Percentiles rank a stretch among this genome's conserved stretches.
Evolutionary conservation across 2,113 vertebrate genomes (phyloP).

Genomic region (Peromyscus leucopus): DNA sequence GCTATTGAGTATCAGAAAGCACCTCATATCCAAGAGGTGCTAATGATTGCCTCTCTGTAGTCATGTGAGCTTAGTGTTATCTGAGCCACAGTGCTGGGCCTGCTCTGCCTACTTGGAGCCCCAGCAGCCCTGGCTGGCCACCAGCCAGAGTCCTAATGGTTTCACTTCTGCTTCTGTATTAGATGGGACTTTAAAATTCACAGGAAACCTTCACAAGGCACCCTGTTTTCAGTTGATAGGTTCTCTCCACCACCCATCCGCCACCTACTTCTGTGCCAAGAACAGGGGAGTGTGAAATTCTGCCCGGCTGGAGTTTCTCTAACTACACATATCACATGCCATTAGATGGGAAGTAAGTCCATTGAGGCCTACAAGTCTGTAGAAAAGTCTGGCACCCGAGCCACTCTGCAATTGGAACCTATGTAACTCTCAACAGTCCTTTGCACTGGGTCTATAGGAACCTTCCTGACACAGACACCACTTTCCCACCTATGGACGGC

Average conservation of each 20-base stretch:
- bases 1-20: background rate
- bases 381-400: slow-evolving; percentile 59
- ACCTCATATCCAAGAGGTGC: slow-evolving; percentile 22
- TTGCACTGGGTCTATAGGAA: background rate
- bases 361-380: slow-evolving; percentile 57
- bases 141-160: slow-evolving; percentile 36
- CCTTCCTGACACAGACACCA: background rate
- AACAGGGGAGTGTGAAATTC: slow-evolving; percentile 73
- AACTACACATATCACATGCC: slow-evolving; percentile 75
- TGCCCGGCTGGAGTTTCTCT: slow-evolving; percentile 73
- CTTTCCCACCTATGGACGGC: background rate
- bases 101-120: slow-evolving; percentile 5
- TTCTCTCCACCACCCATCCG: slow-evolving; percentile 11
- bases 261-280: slow-evolving; percentile 63
- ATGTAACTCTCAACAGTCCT: slow-evolving; percentile 34
- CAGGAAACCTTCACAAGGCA: slow-evolving; percentile 46
- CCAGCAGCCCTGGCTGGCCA: slow-evolving; percentile 51
- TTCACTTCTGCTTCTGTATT: slow-evolving; percentile 57
- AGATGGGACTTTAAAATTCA: slow-evolving; percentile 63
- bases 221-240: background rate
- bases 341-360: slow-evolving; percentile 72
- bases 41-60: slow-evolving; percentile 58
- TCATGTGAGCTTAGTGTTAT: slow-evolving; percentile 46
- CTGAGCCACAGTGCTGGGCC: slow-evolving; percentile 10
- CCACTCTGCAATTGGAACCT: background rate